phyloP scores from a whole-genome alignment of 2,113 vertebrate genomes.

The Nettapus auritus region DNA sequence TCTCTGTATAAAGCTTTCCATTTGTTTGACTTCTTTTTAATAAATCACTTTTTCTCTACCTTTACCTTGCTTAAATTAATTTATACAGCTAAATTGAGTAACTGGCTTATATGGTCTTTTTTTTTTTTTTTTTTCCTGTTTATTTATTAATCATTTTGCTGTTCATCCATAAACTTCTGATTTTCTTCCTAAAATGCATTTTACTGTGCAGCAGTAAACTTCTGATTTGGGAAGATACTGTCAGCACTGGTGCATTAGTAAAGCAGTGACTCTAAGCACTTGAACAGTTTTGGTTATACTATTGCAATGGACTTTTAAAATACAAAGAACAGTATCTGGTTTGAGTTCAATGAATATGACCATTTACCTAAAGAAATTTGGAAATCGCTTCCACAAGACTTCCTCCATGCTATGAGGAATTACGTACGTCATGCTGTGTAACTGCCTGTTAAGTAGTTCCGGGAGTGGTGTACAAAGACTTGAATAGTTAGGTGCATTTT shows the following conservation, averaged over 20 bases:
- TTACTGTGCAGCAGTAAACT: not conserved
- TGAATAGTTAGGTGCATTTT: not conserved
- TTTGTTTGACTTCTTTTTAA: not conserved
- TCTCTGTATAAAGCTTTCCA: not conserved
- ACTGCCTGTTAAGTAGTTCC: not conserved
- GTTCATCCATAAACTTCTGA: not conserved
- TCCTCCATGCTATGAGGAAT: not conserved
- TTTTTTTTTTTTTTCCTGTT: not conserved
- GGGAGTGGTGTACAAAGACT: not conserved
- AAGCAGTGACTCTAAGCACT: not conserved
- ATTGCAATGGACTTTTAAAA: not conserved
- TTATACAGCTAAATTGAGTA: not conserved
- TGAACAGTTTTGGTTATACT: not conserved
- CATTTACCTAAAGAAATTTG: not conserved
- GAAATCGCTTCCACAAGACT: not conserved
- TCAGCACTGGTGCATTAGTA: not conserved
- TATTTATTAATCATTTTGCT: not conserved
- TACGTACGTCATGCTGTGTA: accelerated
- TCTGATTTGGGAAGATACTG: not conserved
- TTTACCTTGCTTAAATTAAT: not conserved
- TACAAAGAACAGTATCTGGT: not conserved
- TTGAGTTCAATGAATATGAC: not conserved
- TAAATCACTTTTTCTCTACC: not conserved
- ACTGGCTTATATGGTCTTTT: not conserved
- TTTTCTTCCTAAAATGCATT: not conserved